Percentiles rank a stretch among this genome's conserved stretches.
These are phyloP conservation scores for Physeter macrocephalus DNA, from an alignment of 2,113 vertebrate genomes.

Conservation along the genomic window DNA sequence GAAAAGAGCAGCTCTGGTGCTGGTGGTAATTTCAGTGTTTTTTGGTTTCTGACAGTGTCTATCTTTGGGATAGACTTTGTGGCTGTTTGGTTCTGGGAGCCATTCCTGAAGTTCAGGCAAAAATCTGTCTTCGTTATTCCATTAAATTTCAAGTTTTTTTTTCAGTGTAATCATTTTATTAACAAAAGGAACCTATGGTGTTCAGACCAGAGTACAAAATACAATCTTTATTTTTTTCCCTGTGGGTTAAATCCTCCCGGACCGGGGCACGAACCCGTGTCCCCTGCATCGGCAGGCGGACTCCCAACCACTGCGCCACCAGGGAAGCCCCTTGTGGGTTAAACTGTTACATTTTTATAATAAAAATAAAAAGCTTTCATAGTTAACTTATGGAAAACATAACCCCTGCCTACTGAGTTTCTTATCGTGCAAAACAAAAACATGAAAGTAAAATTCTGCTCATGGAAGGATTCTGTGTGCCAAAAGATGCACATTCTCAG, in stretches of 20 bases:
- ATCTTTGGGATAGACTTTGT: neutral
- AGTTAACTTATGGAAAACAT: slow-evolving; percentile 77
- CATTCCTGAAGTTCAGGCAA: neutral
- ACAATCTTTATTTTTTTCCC: slow-evolving; percentile 76
- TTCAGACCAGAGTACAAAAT: slow-evolving; percentile 83
- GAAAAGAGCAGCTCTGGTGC: neutral
- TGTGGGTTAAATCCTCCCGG: no score
- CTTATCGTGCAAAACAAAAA: slow-evolving; percentile 77
- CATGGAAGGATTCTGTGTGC: slow-evolving; percentile 51
- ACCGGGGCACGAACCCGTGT: no score
- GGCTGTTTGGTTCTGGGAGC: neutral
- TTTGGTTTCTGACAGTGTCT: neutral
- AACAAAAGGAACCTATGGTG: slow-evolving; percentile 84
- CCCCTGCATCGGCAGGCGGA: no score
- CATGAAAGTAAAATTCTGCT: slow-evolving; percentile 56
- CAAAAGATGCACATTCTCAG: slow-evolving; percentile 54
- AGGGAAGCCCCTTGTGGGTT: slow-evolving; percentile 73
- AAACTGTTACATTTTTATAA: slow-evolving; percentile 69
- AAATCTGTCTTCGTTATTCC: neutral
- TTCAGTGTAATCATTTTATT: slow-evolving; percentile 77
- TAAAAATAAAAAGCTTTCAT: slow-evolving; percentile 76
- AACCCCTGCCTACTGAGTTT: slow-evolving; percentile 73
- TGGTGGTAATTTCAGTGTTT: neutral
- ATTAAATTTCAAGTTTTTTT: neutral
- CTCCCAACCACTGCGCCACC: no score